Evolutionary conservation across 2,113 vertebrate genomes (phyloP).

Genomic region (Capra hircus): DNA sequence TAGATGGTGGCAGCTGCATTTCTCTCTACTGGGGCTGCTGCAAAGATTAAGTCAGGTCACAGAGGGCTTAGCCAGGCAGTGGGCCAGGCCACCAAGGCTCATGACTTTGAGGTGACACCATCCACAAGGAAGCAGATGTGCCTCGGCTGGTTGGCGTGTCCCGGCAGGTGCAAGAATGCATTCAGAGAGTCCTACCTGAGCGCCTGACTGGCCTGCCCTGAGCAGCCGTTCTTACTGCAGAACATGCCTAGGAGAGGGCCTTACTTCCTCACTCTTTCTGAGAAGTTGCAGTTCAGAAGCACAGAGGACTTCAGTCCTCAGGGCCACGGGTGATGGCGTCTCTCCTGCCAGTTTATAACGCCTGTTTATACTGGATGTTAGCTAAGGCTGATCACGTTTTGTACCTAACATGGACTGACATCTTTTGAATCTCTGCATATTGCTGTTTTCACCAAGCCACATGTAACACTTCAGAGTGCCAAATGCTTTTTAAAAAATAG

Average conservation of each 20-base stretch:
- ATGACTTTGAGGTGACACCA: rapidly evolving
- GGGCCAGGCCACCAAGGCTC: no score
- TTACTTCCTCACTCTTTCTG: neutral
- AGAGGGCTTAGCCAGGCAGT: neutral
- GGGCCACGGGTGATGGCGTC: neutral
- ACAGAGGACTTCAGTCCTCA: rapidly evolving
- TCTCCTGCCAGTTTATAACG: neutral
- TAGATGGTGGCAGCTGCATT: rapidly evolving
- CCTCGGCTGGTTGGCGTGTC: rapidly evolving
- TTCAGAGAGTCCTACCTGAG: rapidly evolving
- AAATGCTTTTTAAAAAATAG: slow-evolving; percentile 56
- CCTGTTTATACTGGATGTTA: neutral
- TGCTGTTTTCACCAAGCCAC: slow-evolving; percentile 63
- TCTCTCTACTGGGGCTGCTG: rapidly evolving
- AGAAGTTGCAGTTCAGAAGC: neutral
- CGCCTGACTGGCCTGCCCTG: rapidly evolving
- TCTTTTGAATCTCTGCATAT: slow-evolving; percentile 61
- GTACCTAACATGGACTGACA: slow-evolving; percentile 29
- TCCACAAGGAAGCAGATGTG: rapidly evolving
- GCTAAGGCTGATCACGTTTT: slow-evolving; percentile 41
- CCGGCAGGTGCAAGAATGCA: rapidly evolving
- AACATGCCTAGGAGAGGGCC: rapidly evolving
- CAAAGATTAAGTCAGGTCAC: neutral
- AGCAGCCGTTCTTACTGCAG: rapidly evolving
- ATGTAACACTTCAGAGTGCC: slow-evolving; percentile 58